Conservation (phyloP, 2,888 invertebrate species). For the Autographa pulchrina region DNA sequence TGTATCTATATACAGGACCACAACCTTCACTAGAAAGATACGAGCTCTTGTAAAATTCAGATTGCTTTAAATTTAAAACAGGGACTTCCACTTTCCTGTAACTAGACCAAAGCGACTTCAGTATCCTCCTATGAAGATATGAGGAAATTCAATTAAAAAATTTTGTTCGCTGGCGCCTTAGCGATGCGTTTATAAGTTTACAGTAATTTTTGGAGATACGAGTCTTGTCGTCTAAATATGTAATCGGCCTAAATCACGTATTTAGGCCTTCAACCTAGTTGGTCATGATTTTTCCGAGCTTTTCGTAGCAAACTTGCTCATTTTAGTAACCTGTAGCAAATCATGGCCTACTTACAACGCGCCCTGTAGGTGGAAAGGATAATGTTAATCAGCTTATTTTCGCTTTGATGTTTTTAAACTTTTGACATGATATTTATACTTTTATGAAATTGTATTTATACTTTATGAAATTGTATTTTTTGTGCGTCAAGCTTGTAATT, state of each 20-base stretch:
- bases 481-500: constrained; percentile 80
- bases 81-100: too few relatives aligned
- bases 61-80: too few relatives aligned
- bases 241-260: constrained; percentile 56
- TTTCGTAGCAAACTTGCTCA: constrained; percentile 17
- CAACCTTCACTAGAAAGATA: neutral
- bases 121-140: too few relatives aligned
- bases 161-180: neutral
- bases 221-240: constrained; percentile 59
- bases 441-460: constrained; percentile 71
- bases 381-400: constrained; percentile 65
- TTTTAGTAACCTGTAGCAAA: constrained; percentile 30
- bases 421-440: constrained; percentile 66
- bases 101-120: too few relatives aligned
- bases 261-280: constrained; percentile 35
- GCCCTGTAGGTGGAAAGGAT: constrained; percentile 69
- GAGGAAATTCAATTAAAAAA: neutral
- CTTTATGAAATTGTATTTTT: constrained; percentile 72
- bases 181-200: constrained; percentile 14
- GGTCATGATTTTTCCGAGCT: constrained; percentile 45
- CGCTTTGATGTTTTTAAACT: constrained; percentile 70
- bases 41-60: too few relatives aligned
- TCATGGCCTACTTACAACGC: constrained; percentile 37
- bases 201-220: constrained; percentile 22
- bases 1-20: neutral